These are phyloP conservation scores for Rhea americana DNA, from an alignment of 2,113 vertebrate species.

Conservation along the genomic window DNA sequence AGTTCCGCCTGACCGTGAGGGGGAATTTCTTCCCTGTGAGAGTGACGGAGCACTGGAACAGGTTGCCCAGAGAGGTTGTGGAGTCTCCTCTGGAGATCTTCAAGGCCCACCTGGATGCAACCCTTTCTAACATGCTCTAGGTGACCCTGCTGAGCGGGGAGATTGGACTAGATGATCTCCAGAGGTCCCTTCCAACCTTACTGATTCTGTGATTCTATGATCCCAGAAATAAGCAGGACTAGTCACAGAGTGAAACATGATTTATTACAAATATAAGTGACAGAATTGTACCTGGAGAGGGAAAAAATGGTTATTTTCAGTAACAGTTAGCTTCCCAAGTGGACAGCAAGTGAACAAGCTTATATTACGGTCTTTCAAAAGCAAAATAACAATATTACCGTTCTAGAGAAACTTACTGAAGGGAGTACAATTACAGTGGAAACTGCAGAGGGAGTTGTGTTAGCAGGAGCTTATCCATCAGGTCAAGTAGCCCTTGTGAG, in stretches of 20 bases:
- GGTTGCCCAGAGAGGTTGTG: no score
- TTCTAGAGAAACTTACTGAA: background rate
- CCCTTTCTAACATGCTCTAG: no score
- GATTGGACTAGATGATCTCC: no score
- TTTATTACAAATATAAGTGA: conserved; percentile 6
- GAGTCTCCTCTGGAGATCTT: no score
- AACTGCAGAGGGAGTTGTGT: background rate
- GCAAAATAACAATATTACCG: background rate
- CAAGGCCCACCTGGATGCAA: no score
- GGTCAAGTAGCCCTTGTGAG: background rate
- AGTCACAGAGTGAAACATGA: conserved; percentile 45
- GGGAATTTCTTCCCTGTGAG: no score
- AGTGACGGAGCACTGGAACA: no score
- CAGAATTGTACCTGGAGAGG: background rate
- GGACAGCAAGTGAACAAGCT: background rate
- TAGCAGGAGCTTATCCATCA: background rate
- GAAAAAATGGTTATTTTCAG: background rate
- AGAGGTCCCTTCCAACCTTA: no score
- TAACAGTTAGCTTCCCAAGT: background rate
- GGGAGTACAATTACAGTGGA: background rate
- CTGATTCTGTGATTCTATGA: no score
- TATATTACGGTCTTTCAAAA: background rate
- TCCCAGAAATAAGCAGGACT: conserved; percentile 42
- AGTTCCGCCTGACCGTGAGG: no score
- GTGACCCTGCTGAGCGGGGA: no score